A percentile compares a stretch with the other conserved stretches of the same genome.
Conservation (phyloP, 2,888 invertebrate genomes). For the Hetaerina titia region DNA sequence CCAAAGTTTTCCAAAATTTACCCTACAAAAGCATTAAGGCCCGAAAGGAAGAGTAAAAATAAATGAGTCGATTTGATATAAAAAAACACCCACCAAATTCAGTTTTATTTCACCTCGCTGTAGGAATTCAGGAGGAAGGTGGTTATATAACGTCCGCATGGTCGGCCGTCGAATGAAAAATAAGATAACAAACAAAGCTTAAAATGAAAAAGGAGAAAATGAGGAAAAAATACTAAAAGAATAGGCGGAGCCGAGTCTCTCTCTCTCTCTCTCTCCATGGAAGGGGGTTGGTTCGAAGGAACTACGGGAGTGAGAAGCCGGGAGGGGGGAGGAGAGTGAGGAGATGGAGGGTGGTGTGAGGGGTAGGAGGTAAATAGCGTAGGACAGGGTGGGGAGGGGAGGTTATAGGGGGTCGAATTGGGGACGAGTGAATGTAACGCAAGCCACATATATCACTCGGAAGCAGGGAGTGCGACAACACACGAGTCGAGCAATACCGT, state of each 20-base stretch:
- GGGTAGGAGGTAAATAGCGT: constrained; percentile 71
- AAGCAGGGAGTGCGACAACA: constrained; percentile 65
- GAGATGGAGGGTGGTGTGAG: constrained; percentile 5
- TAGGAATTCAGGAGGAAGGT: background rate
- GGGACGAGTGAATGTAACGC: constrained; percentile 63
- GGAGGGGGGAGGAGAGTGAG: background rate
- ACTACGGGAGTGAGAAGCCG: background rate
- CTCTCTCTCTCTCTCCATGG: background rate
- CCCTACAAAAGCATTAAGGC: background rate
- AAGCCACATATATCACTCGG: constrained; percentile 67
- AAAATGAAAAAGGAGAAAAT: constrained; percentile 43
- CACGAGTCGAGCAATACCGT: constrained; percentile 75
- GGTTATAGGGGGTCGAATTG: constrained; percentile 58
- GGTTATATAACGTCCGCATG: constrained; percentile 5
- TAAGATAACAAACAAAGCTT: constrained; percentile 1
- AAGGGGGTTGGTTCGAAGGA: constrained; percentile 1
- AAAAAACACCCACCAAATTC: background rate
- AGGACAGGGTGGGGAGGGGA: constrained; percentile 65
- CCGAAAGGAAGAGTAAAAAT: background rate
- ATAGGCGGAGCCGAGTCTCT: background rate
- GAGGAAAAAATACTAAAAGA: background rate
- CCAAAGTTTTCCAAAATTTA: background rate
- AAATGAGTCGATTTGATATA: constrained; percentile 3
- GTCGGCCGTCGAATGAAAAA: constrained; percentile 6
- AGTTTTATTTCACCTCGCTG: background rate